Conservation (phyloP, 2,797 vertebrate species). For the Pseudochaenichthys georgianus region DNA sequence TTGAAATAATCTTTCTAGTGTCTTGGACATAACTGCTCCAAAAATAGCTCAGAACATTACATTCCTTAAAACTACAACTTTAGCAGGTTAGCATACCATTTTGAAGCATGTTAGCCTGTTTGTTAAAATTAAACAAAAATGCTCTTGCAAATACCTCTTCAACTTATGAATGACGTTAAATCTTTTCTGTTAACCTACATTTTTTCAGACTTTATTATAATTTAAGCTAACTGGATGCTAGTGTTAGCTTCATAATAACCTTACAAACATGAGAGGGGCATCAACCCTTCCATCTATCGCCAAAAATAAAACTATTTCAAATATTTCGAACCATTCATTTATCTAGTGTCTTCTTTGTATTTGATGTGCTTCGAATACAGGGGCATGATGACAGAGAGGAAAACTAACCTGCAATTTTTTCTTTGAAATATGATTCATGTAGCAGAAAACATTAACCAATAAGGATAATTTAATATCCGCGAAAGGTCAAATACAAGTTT, state of each 20-base stretch:
- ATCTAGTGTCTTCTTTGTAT: conserved; percentile 35
- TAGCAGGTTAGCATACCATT: background rate
- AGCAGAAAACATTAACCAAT: conserved; percentile 46
- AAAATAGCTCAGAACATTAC: background rate
- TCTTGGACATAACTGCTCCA: background rate
- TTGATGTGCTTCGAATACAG: conserved; percentile 23
- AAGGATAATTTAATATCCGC: conserved; percentile 51
- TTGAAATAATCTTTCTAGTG: background rate
- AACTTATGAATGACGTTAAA: background rate
- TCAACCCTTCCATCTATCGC: background rate
- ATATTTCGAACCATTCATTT: conserved; percentile 19
- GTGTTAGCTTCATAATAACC: background rate
- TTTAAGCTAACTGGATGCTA: background rate
- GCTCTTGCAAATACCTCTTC: background rate
- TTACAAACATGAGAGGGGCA: background rate
- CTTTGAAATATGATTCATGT: conserved; percentile 49
- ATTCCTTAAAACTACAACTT: background rate
- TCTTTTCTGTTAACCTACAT: background rate
- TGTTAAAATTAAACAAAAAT: background rate
- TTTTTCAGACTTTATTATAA: background rate
- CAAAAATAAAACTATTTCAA: background rate
- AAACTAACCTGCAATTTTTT: conserved; percentile 27
- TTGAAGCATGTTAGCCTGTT: too few species aligned
- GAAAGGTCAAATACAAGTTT: conserved; percentile 58
- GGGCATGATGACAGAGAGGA: conserved; percentile 32